Percentiles rank a stretch among this genome's conserved stretches.
phyloP scores from a whole-genome alignment of 2,113 vertebrate genomes.

The Tympanuchus pallidicinctus region DNA sequence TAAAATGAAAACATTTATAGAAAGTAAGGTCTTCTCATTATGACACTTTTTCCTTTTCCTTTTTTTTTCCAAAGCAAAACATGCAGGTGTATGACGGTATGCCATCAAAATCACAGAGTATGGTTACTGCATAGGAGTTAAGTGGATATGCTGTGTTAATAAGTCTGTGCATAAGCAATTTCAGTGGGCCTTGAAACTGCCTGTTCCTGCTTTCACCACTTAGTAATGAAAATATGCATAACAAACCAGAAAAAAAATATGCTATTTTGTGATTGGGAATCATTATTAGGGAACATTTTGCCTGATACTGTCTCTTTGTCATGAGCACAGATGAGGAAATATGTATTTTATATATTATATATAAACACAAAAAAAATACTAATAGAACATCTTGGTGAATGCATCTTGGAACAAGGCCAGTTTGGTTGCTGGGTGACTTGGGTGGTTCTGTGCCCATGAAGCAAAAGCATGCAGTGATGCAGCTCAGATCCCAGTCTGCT shows the following conservation, averaged over 20 bases:
- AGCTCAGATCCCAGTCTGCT: background rate
- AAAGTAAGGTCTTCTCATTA: background rate
- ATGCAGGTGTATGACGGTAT: accelerated
- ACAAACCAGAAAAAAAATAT: background rate
- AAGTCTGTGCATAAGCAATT: background rate
- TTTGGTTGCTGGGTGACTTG: background rate
- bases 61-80: background rate
- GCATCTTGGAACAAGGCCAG: background rate
- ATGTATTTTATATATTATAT: background rate
- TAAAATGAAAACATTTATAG: background rate
- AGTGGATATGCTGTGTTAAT: background rate
- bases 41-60: background rate
- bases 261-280: accelerated
- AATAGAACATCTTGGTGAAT: background rate
- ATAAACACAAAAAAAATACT: background rate
- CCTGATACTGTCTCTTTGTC: background rate
- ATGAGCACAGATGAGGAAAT: background rate
- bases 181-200: background rate
- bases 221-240: background rate
- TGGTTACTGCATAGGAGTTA: background rate
- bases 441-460: accelerated
- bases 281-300: background rate
- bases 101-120: background rate
- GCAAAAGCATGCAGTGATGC: background rate
- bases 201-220: background rate